Percentiles rank a stretch among this genome's conserved stretches.
These are phyloP conservation scores for Carettochelys insculpta DNA, from an alignment of 2,113 vertebrate genomes.

Conservation along the genomic window DNA sequence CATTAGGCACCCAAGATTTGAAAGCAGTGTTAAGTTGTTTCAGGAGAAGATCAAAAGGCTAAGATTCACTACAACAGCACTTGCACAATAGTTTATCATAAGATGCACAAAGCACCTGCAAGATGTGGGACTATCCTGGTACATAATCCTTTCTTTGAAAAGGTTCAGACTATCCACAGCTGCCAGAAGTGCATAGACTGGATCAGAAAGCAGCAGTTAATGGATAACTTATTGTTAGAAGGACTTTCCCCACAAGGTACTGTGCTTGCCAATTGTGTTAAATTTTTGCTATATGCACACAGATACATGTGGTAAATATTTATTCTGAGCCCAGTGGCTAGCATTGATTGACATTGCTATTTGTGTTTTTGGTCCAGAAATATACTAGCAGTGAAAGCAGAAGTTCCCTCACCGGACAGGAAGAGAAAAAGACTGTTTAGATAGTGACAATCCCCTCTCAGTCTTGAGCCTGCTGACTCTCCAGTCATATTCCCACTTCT, in stretches of 20 bases:
- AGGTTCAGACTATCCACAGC: background rate
- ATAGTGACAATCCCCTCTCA: background rate
- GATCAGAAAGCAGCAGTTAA: background rate
- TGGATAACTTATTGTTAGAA: background rate
- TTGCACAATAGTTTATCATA: background rate
- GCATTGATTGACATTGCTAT: background rate
- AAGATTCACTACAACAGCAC: background rate
- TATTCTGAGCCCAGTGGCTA: background rate
- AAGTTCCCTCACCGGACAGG: background rate
- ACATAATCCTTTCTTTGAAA: background rate
- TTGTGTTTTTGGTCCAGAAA: background rate
- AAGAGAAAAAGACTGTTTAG: background rate
- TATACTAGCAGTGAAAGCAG: background rate
- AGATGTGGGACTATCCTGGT: background rate
- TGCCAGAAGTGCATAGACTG: background rate
- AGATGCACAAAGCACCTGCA: background rate
- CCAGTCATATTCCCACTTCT: background rate
- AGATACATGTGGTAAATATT: background rate
- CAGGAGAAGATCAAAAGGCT: background rate
- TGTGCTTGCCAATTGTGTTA: background rate
- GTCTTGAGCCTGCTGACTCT: background rate
- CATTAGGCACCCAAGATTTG: background rate
- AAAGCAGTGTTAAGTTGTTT: background rate
- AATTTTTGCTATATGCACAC: background rate
- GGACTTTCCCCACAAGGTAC: background rate